These are phyloP conservation scores for Neomorphus geoffroyi DNA, from an alignment of 2,797 vertebrate species.

Conservation along the genomic window DNA sequence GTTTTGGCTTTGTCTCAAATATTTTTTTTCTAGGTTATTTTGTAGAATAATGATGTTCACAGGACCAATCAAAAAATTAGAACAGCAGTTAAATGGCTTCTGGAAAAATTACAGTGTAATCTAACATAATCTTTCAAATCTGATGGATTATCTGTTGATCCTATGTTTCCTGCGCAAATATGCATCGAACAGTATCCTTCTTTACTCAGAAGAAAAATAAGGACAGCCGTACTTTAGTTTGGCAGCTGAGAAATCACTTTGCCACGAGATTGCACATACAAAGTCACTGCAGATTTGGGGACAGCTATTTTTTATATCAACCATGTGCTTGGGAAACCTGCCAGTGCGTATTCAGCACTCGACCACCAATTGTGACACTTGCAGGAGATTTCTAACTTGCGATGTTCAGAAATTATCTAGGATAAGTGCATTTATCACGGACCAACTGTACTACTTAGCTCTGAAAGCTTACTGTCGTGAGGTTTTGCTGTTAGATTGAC, in stretches of 20 bases:
- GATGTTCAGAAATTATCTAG: neutral
- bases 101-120: neutral
- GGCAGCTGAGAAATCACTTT: slow-evolving; percentile 20
- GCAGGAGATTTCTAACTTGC: neutral
- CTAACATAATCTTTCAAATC: neutral
- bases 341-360: neutral
- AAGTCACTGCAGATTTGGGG: neutral
- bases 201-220: neutral
- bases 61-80: neutral
- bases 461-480: neutral
- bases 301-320: neutral
- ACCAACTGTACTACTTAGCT: neutral
- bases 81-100: neutral
- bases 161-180: neutral
- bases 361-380: neutral
- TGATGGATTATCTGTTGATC: neutral
- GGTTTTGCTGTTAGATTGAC: neutral
- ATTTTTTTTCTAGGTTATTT: neutral
- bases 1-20: neutral
- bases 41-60: neutral
- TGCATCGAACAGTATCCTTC: neutral
- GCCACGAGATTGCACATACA: neutral
- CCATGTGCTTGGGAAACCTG: neutral
- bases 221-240: neutral
- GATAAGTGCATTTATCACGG: neutral